Percentiles rank a stretch among this genome's conserved stretches.
These are phyloP conservation scores for Venustoraphidia nigricollis DNA, from an alignment of 2,888 invertebrate species.

Conservation along the genomic window DNA sequence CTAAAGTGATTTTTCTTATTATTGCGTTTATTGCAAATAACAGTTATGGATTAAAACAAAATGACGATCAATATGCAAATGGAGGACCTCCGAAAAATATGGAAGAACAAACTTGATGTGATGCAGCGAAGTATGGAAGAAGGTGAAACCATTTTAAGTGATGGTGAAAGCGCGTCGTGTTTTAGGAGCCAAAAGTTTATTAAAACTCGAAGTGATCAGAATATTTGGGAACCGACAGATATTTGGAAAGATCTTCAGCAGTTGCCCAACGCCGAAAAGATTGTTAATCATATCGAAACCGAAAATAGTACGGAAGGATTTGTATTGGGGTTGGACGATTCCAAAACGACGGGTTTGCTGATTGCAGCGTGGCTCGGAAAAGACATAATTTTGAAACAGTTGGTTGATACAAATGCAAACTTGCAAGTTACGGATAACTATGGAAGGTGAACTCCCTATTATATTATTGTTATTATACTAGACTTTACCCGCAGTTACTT, in stretches of 20 bases:
- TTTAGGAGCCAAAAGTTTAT: too few relatives aligned
- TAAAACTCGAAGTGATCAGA: conserved; percentile 11
- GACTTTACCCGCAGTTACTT: too few relatives aligned
- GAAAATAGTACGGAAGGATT: conserved; percentile 27
- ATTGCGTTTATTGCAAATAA: too few relatives aligned
- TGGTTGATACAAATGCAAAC: conserved; percentile 40
- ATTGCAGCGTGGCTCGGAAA: conserved; percentile 47
- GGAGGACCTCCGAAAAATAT: too few relatives aligned
- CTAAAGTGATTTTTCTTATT: too few relatives aligned
- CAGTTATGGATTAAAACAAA: too few relatives aligned
- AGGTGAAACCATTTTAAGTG: too few relatives aligned
- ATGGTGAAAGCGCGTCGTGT: too few relatives aligned
- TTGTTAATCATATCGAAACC: conserved; percentile 27
- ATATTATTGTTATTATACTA: too few relatives aligned
- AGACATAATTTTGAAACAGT: conserved; percentile 31
- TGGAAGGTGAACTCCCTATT: conserved; percentile 46
- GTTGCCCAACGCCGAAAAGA: conserved; percentile 33
- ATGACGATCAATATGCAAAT: too few relatives aligned
- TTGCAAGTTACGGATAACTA: conserved; percentile 49
- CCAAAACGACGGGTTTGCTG: conserved; percentile 36
- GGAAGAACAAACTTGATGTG: too few relatives aligned
- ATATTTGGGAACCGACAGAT: conserved; percentile 23
- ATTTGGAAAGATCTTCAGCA: conserved; percentile 21
- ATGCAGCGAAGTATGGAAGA: too few relatives aligned
- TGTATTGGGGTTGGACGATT: conserved; percentile 26